Evolutionary conservation across 2,113 vertebrate genomes (phyloP).

Genomic region (chimpanzee (Pan troglodytes)): DNA sequence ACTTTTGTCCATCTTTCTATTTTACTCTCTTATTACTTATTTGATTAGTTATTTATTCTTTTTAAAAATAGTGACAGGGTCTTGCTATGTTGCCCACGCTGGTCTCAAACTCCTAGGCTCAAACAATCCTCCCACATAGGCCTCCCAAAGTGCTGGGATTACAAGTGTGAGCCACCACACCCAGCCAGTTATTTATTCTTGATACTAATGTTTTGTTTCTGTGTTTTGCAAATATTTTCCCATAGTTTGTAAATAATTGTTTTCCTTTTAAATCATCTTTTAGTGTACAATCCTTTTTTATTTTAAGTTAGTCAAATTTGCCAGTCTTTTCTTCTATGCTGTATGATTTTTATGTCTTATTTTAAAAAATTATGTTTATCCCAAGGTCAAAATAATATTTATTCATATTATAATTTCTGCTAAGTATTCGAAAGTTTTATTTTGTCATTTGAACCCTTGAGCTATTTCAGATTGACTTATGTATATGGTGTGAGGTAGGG

Average conservation of each 20-base stretch:
- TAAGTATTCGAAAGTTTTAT: neutral
- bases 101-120: too few relatives aligned
- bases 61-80: too few relatives aligned
- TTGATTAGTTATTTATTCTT: neutral
- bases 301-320: neutral
- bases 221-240: neutral
- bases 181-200: neutral
- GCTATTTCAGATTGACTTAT: neutral
- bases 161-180: too few relatives aligned
- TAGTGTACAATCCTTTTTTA: neutral
- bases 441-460: neutral
- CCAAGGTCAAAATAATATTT: neutral
- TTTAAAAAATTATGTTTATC: neutral
- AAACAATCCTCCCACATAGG: too few relatives aligned
- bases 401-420: neutral
- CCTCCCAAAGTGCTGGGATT: too few relatives aligned
- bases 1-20: neutral
- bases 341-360: neutral
- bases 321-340: neutral
- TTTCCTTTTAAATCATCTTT: neutral
- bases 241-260: neutral
- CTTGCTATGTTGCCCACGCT: too few relatives aligned
- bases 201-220: neutral
- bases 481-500: neutral
- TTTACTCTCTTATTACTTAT: neutral